Percentiles rank a stretch among this genome's conserved stretches.
Evolutionary conservation across 2,797 vertebrate genomes (phyloP).

Genomic region (Garrulus glandarius): DNA sequence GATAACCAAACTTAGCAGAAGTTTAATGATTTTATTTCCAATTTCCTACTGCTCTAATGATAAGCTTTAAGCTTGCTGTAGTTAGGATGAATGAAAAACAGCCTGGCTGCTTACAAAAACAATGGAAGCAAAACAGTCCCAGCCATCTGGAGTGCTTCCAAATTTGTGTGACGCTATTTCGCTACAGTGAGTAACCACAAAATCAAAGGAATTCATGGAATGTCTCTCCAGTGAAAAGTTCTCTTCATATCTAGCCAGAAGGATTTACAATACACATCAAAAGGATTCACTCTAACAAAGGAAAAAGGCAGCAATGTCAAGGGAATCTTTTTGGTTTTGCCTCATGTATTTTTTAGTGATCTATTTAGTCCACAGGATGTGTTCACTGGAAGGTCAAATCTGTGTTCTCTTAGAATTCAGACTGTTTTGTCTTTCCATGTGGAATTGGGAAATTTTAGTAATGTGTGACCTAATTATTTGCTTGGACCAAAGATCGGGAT

Average conservation of each 20-base stretch:
- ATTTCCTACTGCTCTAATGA: not conserved
- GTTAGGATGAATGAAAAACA: not conserved
- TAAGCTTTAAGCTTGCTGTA: not conserved
- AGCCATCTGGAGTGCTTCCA: constrained; percentile 19
- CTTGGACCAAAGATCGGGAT: not conserved
- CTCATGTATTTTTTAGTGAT: not conserved
- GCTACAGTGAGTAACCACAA: constrained; percentile 43
- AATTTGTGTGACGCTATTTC: constrained; percentile 8
- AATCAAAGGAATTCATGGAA: constrained; percentile 46
- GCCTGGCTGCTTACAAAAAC: not conserved
- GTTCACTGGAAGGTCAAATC: not conserved
- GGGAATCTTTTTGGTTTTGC: not conserved
- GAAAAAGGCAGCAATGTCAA: not conserved
- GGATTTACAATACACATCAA: constrained; percentile 30
- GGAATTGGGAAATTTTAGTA: not conserved
- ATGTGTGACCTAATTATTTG: not conserved
- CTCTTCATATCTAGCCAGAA: constrained; percentile 9
- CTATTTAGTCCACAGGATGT: not conserved
- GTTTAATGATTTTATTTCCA: not conserved
- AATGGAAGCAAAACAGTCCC: not conserved
- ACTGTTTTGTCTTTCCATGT: not conserved
- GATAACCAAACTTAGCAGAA: not conserved
- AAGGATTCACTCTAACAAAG: constrained; percentile 25
- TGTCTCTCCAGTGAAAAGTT: constrained; percentile 39
- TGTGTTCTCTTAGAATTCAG: not conserved